Percentiles rank a stretch among this genome's conserved stretches.
Conservation (phyloP, 2,797 vertebrate species). For the Atherinosoma microstoma region DNA sequence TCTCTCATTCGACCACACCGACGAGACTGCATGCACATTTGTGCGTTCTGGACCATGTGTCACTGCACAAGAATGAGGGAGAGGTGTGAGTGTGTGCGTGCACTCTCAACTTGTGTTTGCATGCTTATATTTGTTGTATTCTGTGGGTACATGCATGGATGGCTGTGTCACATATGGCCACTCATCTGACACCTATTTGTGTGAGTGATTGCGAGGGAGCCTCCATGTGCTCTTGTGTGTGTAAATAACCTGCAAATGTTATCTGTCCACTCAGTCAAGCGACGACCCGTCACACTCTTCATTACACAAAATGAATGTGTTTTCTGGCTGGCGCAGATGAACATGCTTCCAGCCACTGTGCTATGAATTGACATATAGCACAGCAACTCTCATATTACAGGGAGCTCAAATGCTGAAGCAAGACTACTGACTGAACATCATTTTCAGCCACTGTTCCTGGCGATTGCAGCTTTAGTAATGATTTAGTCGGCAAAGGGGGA, state of each 20-base stretch:
- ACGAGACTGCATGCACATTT: slow-evolving; percentile 75
- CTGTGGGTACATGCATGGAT: slow-evolving; percentile 52
- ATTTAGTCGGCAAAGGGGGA: slow-evolving; percentile 21
- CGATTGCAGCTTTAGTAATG: slow-evolving; percentile 17
- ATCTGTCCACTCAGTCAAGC: slow-evolving; percentile 55
- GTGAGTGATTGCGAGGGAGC: slow-evolving; percentile 26
- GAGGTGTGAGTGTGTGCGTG: slow-evolving; percentile 58
- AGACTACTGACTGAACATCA: slow-evolving; percentile 28
- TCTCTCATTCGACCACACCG: slow-evolving; percentile 56
- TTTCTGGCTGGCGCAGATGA: slow-evolving; percentile 50
- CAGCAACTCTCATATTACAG: slow-evolving; percentile 15
- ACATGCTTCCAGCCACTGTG: slow-evolving; percentile 45
- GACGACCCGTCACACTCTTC: slow-evolving; percentile 36
- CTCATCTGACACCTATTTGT: slow-evolving; percentile 51
- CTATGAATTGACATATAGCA: slow-evolving; percentile 41
- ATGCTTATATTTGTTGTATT: slow-evolving; percentile 40
- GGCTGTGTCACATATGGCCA: slow-evolving; percentile 50
- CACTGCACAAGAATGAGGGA: slow-evolving; percentile 64
- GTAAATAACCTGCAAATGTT: slow-evolving; percentile 30
- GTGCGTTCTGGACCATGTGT: slow-evolving; percentile 58
- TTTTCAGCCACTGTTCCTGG: slow-evolving; percentile 32
- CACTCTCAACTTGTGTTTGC: slow-evolving; percentile 16
- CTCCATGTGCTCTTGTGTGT: slow-evolving; percentile 32
- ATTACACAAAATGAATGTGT: slow-evolving; percentile 57
- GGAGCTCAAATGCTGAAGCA: slow-evolving; percentile 38